A percentile compares a stretch with the other conserved stretches of the same genome.
phyloP scores from a whole-genome alignment of 2,113 vertebrate species.

The Bubo bubo region DNA sequence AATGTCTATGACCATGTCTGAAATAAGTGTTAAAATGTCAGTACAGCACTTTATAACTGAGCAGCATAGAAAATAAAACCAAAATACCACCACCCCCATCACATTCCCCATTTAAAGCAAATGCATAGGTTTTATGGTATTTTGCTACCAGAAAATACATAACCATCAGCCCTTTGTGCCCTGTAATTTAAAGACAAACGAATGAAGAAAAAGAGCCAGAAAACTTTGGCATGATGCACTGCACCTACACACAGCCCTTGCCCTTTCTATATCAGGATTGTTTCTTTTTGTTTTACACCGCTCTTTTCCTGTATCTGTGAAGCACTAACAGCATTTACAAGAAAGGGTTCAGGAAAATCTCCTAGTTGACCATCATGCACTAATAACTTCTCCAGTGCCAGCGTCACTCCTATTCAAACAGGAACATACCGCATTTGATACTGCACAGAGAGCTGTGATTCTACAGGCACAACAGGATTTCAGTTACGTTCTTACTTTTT shows the following conservation, averaged over 20 bases:
- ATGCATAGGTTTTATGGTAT: neutral
- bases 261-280: neutral
- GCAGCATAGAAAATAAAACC: neutral
- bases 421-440: neutral
- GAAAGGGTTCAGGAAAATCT: neutral
- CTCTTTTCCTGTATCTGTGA: neutral
- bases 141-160: neutral
- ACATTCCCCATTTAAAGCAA: neutral
- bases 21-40: neutral
- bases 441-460: neutral
- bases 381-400: neutral
- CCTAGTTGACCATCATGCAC: neutral
- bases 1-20: neutral
- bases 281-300: neutral
- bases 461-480: neutral
- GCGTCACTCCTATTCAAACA: neutral
- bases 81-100: neutral
- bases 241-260: neutral
- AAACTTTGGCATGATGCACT: neutral
- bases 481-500: neutral
- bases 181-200: neutral
- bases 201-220: neutral
- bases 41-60: neutral
- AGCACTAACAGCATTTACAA: neutral
- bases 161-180: neutral